phyloP scores from a whole-genome alignment of 2,888 invertebrate species.

The Drosophila emarginata region DNA sequence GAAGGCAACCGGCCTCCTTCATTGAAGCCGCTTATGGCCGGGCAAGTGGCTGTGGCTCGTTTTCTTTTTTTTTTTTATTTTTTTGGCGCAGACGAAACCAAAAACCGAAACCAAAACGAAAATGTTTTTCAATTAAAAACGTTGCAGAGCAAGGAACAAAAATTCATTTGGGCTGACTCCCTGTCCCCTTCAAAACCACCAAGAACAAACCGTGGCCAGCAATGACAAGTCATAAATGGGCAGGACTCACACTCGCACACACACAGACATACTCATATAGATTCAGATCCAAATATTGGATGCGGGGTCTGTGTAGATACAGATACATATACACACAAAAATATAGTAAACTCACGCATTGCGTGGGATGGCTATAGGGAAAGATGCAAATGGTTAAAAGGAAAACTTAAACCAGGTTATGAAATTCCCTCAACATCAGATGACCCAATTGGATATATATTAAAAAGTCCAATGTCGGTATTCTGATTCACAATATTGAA shows the following conservation, averaged over 20 bases:
- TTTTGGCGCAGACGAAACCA: conserved; percentile 43
- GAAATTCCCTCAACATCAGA: background rate
- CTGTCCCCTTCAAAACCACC: conserved; percentile 1
- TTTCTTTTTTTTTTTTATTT: background rate
- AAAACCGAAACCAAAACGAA: conserved; percentile 67
- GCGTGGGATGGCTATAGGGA: background rate
- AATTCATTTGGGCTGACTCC: conserved; percentile 69
- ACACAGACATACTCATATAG: conserved; percentile 1
- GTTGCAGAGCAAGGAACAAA: conserved; percentile 57
- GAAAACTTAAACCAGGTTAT: background rate
- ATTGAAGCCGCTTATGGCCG: conserved; percentile 14
- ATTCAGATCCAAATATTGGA: conserved; percentile 15
- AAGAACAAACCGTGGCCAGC: conserved; percentile 27
- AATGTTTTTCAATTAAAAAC: conserved; percentile 74
- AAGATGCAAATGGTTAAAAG: background rate
- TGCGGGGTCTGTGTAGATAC: background rate
- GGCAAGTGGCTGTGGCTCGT: conserved; percentile 14
- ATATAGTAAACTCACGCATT: background rate
- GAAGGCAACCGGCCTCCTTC: conserved; percentile 12
- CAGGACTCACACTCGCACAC: background rate
- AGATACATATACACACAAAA: background rate
- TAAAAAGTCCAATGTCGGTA: background rate
- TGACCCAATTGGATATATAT: background rate
- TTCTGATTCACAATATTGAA: background rate
- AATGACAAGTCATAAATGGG: conserved; percentile 69